Conservation (phyloP, 2,113 vertebrate genomes). For the mouse (Mus musculus) region GRCm39 chr15:99472001-99472500, state of each 20-base stretch:
- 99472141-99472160: neutral
- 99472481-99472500: neutral
- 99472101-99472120: neutral
- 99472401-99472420: neutral
- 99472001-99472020: neutral
- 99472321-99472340: neutral
- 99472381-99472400: neutral
- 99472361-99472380: neutral
- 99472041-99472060: neutral
- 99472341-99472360: neutral
- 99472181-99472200: neutral
- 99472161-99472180: neutral
- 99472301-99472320: neutral
- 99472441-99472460: neutral
- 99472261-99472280: neutral
- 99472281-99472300: neutral
- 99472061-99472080: slow-evolving; percentile 27
- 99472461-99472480: neutral
- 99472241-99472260: neutral
- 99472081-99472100: neutral
- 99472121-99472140: neutral
- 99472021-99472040: slow-evolving; percentile 8
- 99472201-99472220: neutral
- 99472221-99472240: neutral
- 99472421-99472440: neutral